A percentile compares a stretch with the other conserved stretches of the same genome.
phyloP scores from a whole-genome alignment of 2,797 vertebrate genomes.

The Clarias fuscus region DNA sequence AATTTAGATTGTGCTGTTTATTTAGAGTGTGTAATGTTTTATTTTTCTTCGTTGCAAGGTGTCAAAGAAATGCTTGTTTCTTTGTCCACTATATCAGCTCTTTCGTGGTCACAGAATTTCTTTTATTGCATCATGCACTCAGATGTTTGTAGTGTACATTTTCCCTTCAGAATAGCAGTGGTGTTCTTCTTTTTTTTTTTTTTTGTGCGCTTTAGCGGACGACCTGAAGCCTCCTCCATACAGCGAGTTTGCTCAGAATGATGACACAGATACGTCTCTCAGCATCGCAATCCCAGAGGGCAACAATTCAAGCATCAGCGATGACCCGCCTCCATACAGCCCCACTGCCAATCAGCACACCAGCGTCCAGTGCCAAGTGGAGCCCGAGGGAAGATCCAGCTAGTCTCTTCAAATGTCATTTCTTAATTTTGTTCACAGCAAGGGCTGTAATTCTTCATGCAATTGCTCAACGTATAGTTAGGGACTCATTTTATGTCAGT shows the following conservation, averaged over 20 bases:
- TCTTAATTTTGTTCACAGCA: conserved; percentile 32
- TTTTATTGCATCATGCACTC: neutral
- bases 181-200: conserved; percentile 21
- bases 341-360: conserved; percentile 58
- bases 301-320: conserved; percentile 67
- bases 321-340: conserved; percentile 82
- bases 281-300: conserved; percentile 67
- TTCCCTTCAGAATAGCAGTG: neutral
- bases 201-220: conserved; percentile 64
- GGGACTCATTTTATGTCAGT: conserved; percentile 57
- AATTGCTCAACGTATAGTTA: conserved; percentile 43
- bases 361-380: conserved; percentile 55
- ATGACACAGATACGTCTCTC: conserved; percentile 55
- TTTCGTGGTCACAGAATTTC: neutral
- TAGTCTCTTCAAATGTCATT: conserved; percentile 50
- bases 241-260: conserved; percentile 74
- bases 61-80: neutral
- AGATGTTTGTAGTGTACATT: neutral
- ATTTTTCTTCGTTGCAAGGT: neutral
- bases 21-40: neutral
- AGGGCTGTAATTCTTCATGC: conserved; percentile 59
- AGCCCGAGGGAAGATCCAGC: conserved; percentile 61
- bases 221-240: conserved; percentile 85
- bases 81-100: neutral
- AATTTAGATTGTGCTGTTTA: neutral